Conservation (phyloP, 1,140 invertebrate species). For the Ceratina calcarata region DNA sequence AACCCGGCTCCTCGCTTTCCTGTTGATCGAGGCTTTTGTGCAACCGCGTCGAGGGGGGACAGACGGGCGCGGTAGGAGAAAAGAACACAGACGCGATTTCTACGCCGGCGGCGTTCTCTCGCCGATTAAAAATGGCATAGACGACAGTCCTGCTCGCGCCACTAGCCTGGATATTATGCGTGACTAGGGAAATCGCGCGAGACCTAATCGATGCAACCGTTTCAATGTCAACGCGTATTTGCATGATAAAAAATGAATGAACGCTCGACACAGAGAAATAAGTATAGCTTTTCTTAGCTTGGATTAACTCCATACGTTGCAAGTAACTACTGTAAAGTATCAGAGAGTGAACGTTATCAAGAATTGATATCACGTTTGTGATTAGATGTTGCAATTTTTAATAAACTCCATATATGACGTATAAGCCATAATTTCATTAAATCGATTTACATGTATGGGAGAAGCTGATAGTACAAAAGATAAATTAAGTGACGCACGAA, state of each 20-base stretch:
- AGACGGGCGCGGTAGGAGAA: neutral
- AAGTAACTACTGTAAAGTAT: too few species aligned
- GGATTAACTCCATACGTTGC: too few species aligned
- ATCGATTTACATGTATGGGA: too few species aligned
- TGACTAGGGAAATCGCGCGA: neutral
- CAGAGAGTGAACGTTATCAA: too few species aligned
- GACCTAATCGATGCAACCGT: constrained; percentile 5
- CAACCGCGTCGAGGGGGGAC: neutral
- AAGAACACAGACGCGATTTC: constrained; percentile 2
- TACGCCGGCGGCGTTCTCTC: neutral
- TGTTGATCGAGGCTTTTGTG: constrained; percentile 21
- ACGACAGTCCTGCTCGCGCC: neutral
- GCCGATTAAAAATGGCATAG: constrained; percentile 10
- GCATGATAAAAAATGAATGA: neutral
- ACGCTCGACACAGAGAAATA: too few species aligned
- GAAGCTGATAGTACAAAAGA: too few species aligned
- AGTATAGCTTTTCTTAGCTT: too few species aligned
- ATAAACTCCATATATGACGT: too few species aligned
- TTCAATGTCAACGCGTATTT: constrained; percentile 38
- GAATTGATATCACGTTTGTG: too few species aligned
- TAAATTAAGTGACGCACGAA: too few species aligned
- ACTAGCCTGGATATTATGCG: constrained; percentile 40
- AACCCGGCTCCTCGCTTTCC: neutral
- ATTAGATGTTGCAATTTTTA: too few species aligned
- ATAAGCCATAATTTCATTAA: too few species aligned